Percentiles rank a stretch among this genome's conserved stretches.
These are phyloP conservation scores for Strigamia transsilvanica DNA, from an alignment of 2,888 invertebrate genomes.

Conservation along the genomic window DNA sequence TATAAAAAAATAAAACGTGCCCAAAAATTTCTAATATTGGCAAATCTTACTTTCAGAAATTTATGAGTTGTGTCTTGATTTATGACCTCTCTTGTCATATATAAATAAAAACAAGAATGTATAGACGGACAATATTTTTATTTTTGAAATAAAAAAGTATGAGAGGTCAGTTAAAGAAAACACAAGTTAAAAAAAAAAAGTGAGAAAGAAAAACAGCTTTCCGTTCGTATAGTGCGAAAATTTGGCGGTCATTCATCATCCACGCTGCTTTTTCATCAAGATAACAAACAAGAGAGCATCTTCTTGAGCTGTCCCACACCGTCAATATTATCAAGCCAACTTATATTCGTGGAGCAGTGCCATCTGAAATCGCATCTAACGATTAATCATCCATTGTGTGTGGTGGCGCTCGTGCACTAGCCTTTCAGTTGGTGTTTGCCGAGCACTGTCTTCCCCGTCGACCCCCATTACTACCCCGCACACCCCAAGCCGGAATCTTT, in stretches of 20 bases:
- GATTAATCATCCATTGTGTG: conserved; percentile 52
- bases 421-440: conserved; percentile 50
- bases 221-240: conserved; percentile 24
- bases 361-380: conserved; percentile 50
- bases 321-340: conserved; percentile 52
- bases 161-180: conserved; percentile 10
- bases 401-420: conserved; percentile 51
- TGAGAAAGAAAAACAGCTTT: conserved; percentile 38
- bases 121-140: conserved; percentile 36
- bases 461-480: conserved; percentile 46
- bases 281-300: conserved; percentile 48
- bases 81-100: background rate
- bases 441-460: conserved; percentile 48
- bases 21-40: conserved; percentile 1
- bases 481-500: conserved; percentile 52
- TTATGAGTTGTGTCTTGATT: conserved; percentile 14
- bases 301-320: conserved; percentile 44
- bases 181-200: conserved; percentile 24
- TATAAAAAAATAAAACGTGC: no score
- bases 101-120: conserved; percentile 43
- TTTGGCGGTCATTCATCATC: conserved; percentile 46
- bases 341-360: conserved; percentile 46
- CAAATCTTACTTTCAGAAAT: background rate
- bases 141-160: conserved; percentile 14
- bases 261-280: conserved; percentile 34